Percentiles rank a stretch among this genome's conserved stretches.
Conservation (phyloP, 64 coral and sea anemone species). For the Hydrozoanthus tunicans region DNA sequence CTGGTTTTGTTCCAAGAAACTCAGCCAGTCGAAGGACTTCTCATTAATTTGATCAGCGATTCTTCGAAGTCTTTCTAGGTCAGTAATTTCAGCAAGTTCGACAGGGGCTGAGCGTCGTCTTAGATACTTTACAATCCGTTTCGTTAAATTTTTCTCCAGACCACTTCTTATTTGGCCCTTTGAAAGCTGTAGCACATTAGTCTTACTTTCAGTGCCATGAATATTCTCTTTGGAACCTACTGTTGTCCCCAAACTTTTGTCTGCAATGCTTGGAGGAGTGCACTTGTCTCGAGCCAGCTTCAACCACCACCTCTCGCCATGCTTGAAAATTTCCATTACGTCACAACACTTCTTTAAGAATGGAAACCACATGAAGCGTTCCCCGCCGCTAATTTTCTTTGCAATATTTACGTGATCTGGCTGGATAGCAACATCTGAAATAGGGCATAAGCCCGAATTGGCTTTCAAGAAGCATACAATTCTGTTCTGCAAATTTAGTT, state of each 20-base stretch:
- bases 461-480: slow-evolving; percentile 36
- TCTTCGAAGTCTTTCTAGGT: not conserved
- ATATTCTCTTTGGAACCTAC: not conserved
- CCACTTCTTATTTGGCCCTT: not conserved
- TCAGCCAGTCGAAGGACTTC: slow-evolving; percentile 2
- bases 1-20: not conserved
- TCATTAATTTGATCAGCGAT: not conserved
- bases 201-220: not conserved
- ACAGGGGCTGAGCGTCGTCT: not conserved
- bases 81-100: not conserved
- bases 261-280: not conserved
- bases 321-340: not conserved
- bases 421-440: not conserved
- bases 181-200: not conserved
- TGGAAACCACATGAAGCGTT: slow-evolving; percentile 7
- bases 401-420: not conserved
- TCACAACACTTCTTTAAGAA: slow-evolving; percentile 28
- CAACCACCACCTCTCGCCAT: not conserved
- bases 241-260: not conserved
- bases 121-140: not conserved
- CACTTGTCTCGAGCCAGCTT: not conserved
- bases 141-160: slow-evolving; percentile 6
- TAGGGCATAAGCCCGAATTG: not conserved
- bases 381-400: not conserved
- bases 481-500: slow-evolving; percentile 3